Conservation (phyloP, 2,888 invertebrate species). For the Nephrocerus scutellatus region DNA sequence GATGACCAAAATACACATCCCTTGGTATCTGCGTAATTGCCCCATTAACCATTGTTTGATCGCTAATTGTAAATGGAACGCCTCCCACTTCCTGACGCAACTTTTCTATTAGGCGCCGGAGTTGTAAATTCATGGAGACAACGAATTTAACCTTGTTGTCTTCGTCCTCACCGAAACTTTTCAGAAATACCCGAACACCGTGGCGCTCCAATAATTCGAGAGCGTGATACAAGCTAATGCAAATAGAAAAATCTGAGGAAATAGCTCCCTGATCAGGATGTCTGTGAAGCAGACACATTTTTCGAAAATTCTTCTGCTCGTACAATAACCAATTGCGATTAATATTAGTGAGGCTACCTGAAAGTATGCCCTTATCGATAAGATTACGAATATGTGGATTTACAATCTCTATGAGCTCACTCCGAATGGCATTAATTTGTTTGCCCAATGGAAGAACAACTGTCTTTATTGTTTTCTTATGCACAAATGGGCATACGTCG, state of each 20-base stretch:
- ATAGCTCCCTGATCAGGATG: slow-evolving; percentile 58
- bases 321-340: slow-evolving; percentile 37
- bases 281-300: slow-evolving; percentile 42
- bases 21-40: slow-evolving; percentile 52
- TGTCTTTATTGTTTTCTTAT: slow-evolving; percentile 71
- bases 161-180: slow-evolving; percentile 64
- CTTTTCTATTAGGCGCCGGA: slow-evolving; percentile 59
- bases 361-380: slow-evolving; percentile 56
- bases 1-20: slow-evolving; percentile 70
- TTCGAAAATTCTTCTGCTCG: slow-evolving; percentile 39
- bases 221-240: slow-evolving; percentile 79
- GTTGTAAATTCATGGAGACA: slow-evolving; percentile 54
- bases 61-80: slow-evolving; percentile 54
- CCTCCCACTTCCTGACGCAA: slow-evolving; percentile 60
- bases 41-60: slow-evolving; percentile 59
- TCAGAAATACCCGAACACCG: slow-evolving; percentile 76
- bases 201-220: slow-evolving; percentile 76
- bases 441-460: slow-evolving; percentile 64
- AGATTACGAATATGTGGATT: slow-evolving; percentile 60
- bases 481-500: slow-evolving; percentile 79
- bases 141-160: slow-evolving; percentile 45
- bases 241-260: slow-evolving; percentile 70
- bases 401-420: slow-evolving; percentile 54
- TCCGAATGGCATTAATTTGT: slow-evolving; percentile 54
- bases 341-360: slow-evolving; percentile 39